Base-by-base conservation (phyloP, 2,113 vertebrate species). In the Microcebus murinus region DNA sequence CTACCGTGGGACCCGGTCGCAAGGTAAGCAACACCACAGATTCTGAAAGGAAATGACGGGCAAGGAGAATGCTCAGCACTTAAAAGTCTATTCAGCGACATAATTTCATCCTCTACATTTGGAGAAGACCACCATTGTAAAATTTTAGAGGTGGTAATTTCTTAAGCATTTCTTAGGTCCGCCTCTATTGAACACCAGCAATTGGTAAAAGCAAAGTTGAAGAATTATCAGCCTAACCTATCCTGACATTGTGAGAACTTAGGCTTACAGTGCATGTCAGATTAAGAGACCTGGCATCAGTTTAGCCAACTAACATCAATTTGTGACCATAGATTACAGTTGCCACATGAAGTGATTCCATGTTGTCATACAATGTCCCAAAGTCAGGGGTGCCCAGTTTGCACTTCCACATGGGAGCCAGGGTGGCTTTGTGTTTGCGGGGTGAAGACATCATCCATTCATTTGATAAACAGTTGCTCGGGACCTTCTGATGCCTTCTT, bases 21-120 rank as follows among this genome's bases (percentile, higher is more conserved):
- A 39, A 71, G 27, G 17, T 23, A 87, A 50, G 23, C 10, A 57
- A 61, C 18, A 70, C 9, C 25, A 39, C 17, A 74, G 11, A 52
- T 74, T 88, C 93, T 34, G 21, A 95, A 90, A 90, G 42, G 20
- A 92, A 95, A 52, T 76, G 12, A n/a, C 39, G 34, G 29, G 23
- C 48, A 27, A 77, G 27, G 59, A 5, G 8, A 86, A 80, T 9
- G 9, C 10, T 73, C 18, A 67, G 45, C 23, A 84, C 45, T 39
- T 88, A 14, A 70, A 82, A 34, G 18, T 57, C n/a, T 81, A 27
- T 36, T 81, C 17, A 9, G 1, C 8, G 34, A 20, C 57, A 52
- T 23, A 25, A 42, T 84, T 93, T 96, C 36, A 52, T 63, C 52
- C 20, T 84, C 20, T 74, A 36, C 39, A 3, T 59, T 81, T 27